A percentile compares a stretch with the other conserved stretches of the same genome.
These are phyloP conservation scores for Bufo bufo DNA, from an alignment of 2,113 vertebrate genomes.

Conservation along the genomic window DNA sequence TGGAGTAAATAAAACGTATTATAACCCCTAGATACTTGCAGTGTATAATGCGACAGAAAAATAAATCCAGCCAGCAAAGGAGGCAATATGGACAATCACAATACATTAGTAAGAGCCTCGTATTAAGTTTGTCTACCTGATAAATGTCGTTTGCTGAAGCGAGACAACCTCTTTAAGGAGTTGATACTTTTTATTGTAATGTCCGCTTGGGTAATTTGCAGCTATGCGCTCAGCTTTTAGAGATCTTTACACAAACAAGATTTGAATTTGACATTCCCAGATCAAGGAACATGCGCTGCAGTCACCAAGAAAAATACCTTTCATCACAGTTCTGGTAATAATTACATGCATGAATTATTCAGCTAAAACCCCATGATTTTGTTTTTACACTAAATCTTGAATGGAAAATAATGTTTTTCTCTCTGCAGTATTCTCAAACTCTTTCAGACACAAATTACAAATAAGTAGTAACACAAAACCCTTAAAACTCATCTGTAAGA, in stretches of 20 bases:
- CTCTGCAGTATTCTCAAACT: neutral
- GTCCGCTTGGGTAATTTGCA: neutral
- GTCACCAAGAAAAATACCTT: neutral
- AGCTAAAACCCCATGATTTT: constrained; percentile 11
- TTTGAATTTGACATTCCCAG: constrained; percentile 6
- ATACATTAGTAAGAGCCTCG: no score
- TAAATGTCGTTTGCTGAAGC: no score
- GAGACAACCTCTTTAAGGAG: neutral
- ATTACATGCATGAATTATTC: constrained; percentile 28
- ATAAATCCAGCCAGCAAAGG: no score
- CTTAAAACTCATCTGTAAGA: neutral
- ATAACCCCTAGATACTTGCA: no score
- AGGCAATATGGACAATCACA: no score
- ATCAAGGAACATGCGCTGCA: neutral
- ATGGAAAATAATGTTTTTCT: constrained; percentile 8
- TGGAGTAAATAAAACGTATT: no score
- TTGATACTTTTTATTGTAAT: neutral
- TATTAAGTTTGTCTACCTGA: no score
- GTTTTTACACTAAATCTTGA: neutral
- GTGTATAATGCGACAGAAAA: no score
- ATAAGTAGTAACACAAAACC: constrained; percentile 23
- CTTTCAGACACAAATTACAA: constrained; percentile 20
- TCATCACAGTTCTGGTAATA: constrained; percentile 21
- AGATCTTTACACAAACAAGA: neutral
- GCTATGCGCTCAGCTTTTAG: neutral